Conservation (phyloP, 2,113 vertebrate genomes). For the Pungitius pungitius region DNA sequence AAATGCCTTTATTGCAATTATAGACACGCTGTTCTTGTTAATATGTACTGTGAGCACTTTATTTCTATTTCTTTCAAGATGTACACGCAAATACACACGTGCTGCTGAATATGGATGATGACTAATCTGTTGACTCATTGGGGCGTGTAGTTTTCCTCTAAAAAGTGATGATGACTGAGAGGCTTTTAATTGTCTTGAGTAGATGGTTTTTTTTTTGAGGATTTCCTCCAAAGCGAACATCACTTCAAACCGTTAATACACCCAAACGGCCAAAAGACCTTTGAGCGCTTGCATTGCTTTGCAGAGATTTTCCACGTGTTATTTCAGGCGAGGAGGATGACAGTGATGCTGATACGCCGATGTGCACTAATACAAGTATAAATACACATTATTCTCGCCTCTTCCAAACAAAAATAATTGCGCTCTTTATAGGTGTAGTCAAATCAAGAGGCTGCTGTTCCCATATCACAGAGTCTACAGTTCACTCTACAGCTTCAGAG, state of each 20-base stretch:
- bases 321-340: not conserved
- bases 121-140: slow-evolving; percentile 4
- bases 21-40: not conserved
- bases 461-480: slow-evolving; percentile 12
- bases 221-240: slow-evolving; percentile 20
- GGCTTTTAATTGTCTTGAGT: not conserved
- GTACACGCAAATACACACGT: not conserved
- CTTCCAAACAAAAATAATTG: slow-evolving; percentile 10
- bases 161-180: not conserved
- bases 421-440: slow-evolving; percentile 33
- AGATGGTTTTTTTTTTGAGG: not conserved
- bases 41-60: not conserved
- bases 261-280: not conserved
- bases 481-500: slow-evolving; percentile 5
- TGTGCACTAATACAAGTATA: not conserved
- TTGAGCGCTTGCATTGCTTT: not conserved
- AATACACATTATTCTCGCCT: slow-evolving; percentile 19
- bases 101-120: not conserved
- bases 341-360: not conserved
- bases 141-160: not conserved
- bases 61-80: not conserved
- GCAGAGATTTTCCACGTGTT: not conserved
- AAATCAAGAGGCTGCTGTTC: slow-evolving; percentile 35
- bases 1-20: not conserved
- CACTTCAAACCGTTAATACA: slow-evolving; percentile 3